phyloP scores from a whole-genome alignment of 1,140 invertebrate genomes.

The Arctopsyche grandis region DNA sequence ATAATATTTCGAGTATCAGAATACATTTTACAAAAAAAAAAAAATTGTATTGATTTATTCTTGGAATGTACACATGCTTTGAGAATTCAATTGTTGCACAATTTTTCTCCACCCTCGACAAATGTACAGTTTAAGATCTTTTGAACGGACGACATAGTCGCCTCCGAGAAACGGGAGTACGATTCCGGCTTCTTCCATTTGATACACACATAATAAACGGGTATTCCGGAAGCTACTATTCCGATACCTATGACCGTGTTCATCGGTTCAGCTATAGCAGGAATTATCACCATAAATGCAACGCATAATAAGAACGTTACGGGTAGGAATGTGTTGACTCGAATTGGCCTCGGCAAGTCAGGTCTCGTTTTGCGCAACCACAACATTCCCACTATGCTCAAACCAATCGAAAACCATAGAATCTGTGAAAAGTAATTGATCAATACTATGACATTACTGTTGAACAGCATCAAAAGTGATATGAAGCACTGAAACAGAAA shows the following conservation, averaged over 20 bases:
- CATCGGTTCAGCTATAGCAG: constrained; percentile 78
- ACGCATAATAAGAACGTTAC: constrained; percentile 87
- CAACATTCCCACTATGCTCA: constrained; percentile 81
- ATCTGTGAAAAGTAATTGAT: constrained; percentile 86
- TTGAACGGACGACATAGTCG: constrained; percentile 64
- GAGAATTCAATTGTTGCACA: constrained; percentile 47
- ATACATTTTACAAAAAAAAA: no score
- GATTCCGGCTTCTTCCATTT: constrained; percentile 80
- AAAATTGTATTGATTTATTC: not conserved
- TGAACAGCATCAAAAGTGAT: constrained; percentile 77
- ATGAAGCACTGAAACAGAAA: constrained; percentile 72
- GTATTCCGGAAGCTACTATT: constrained; percentile 89
- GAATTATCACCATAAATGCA: constrained; percentile 83
- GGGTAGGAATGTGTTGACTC: constrained; percentile 82
- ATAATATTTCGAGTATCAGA: no score
- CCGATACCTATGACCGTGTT: constrained; percentile 86
- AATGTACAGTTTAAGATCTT: constrained; percentile 64
- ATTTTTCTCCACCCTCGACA: constrained; percentile 61
- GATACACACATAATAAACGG: constrained; percentile 90
- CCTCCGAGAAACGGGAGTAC: constrained; percentile 60
- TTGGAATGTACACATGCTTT: constrained; percentile 12
- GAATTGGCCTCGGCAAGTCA: constrained; percentile 81
- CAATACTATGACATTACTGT: constrained; percentile 75
- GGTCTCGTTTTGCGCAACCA: constrained; percentile 79
- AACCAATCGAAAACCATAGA: constrained; percentile 81